Conservation (phyloP, 2,797 vertebrate genomes). For the Falco berigora region DNA sequence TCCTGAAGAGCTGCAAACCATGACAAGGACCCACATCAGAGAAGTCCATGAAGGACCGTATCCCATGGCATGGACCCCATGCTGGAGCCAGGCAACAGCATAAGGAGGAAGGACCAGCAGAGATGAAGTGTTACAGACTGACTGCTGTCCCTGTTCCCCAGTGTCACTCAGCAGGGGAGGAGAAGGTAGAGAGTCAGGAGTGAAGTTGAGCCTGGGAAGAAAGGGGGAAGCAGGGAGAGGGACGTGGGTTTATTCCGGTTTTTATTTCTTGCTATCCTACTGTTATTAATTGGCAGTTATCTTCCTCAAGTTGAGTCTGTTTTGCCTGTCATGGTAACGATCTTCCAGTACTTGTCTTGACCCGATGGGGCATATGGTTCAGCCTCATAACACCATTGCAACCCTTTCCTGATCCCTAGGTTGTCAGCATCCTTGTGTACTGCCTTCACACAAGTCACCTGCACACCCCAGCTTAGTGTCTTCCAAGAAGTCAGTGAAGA, state of each 20-base stretch:
- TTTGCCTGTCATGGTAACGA: neutral
- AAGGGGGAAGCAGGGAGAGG: accelerated
- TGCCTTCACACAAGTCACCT: neutral
- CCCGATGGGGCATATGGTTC: neutral
- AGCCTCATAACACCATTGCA: neutral
- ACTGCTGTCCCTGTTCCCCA: accelerated
- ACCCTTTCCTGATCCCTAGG: neutral
- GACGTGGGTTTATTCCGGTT: neutral
- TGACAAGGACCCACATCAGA: neutral
- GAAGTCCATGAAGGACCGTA: neutral
- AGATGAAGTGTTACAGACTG: neutral
- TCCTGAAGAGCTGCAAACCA: neutral
- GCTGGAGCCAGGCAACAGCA: neutral
- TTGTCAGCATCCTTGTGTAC: neutral
- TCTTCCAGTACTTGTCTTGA: neutral
- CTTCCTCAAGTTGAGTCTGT: neutral
- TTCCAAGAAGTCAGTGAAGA: neutral
- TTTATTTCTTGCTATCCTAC: neutral
- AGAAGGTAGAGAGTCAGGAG: neutral
- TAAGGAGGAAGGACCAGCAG: neutral
- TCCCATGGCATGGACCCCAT: neutral
- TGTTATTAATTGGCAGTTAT: neutral
- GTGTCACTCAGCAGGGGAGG: neutral
- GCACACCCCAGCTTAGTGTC: neutral
- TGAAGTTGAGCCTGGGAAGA: neutral